Evolutionary conservation across 2,797 vertebrate genomes (phyloP).

Genomic region (Anguilla anguilla): DNA sequence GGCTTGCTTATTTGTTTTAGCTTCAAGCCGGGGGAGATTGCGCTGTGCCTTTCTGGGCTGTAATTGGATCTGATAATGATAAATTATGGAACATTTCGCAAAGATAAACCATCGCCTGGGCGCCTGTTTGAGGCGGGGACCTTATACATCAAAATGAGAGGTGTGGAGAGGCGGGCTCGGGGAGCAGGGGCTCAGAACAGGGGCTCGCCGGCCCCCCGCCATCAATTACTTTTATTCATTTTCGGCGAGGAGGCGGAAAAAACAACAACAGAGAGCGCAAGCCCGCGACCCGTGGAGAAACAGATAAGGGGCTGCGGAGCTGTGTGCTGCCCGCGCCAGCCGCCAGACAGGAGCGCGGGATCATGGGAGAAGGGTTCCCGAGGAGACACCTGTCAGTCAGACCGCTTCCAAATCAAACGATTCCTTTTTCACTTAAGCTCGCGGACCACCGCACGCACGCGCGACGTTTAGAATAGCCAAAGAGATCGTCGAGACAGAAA

Average conservation of each 20-base stretch:
- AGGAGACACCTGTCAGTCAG: not conserved
- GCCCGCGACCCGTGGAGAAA: constrained; percentile 54
- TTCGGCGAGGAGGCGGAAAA: constrained; percentile 42
- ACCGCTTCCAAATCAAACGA: not conserved
- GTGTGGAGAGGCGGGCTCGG: constrained; percentile 41
- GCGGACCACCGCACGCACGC: not conserved
- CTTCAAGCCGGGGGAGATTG: constrained; percentile 55
- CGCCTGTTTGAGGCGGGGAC: constrained; percentile 53
- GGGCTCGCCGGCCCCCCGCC: constrained; percentile 43
- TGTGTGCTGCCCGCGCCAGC: constrained; percentile 21
- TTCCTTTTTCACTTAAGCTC: not conserved
- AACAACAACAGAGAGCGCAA: constrained; percentile 54
- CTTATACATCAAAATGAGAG: constrained; percentile 53
- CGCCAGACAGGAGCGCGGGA: not conserved
- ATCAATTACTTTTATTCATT: constrained; percentile 67
- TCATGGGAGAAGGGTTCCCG: not conserved
- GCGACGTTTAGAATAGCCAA: not conserved
- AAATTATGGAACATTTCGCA: constrained; percentile 66
- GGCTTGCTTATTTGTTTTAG: constrained; percentile 62
- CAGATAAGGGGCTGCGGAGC: constrained; percentile 54
- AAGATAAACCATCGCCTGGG: constrained; percentile 55
- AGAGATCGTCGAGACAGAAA: not conserved
- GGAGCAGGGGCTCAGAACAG: constrained; percentile 36
- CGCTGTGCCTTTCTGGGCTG: constrained; percentile 50
- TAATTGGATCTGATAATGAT: constrained; percentile 64